These are phyloP conservation scores for Menidia beryllina DNA, from an alignment of 2,113 vertebrate species.

Conservation along the genomic window DNA sequence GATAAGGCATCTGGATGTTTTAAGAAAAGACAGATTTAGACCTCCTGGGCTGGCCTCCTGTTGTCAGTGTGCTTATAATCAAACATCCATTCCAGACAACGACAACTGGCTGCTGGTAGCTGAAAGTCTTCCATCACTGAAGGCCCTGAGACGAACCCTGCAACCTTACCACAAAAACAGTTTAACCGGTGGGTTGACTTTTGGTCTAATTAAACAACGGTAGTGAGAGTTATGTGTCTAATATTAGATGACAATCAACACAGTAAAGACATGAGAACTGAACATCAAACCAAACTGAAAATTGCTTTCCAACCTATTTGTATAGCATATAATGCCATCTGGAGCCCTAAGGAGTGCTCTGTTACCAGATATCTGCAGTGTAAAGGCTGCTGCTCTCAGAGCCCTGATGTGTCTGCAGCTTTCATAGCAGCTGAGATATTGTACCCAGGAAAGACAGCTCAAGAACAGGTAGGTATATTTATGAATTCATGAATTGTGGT, in stretches of 20 bases:
- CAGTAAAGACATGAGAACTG: no score
- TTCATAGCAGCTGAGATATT: slow-evolving; percentile 60
- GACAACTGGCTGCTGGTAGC: slow-evolving; percentile 43
- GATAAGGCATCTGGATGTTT: not conserved
- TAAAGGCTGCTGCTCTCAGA: slow-evolving; percentile 72
- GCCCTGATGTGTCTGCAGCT: slow-evolving; percentile 26
- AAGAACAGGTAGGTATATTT: slow-evolving; percentile 42
- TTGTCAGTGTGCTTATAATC: slow-evolving; percentile 30
- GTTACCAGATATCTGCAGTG: slow-evolving; percentile 81
- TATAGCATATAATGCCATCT: slow-evolving; percentile 77
- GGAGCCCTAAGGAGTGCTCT: slow-evolving; percentile 79
- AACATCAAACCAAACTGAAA: no score
- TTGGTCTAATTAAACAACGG: not conserved
- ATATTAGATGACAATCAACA: not conserved
- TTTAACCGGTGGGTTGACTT: slow-evolving; percentile 37
- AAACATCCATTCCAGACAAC: not conserved
- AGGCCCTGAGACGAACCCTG: slow-evolving; percentile 39
- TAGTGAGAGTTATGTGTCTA: not conserved
- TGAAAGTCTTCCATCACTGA: slow-evolving; percentile 14
- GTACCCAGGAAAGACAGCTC: slow-evolving; percentile 36
- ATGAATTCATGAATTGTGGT: no score
- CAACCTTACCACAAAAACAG: slow-evolving; percentile 27
- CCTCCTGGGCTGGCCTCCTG: not conserved
- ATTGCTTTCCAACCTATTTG: slow-evolving; percentile 13
- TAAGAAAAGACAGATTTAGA: slow-evolving; percentile 1